Conservation (phyloP, 2,113 vertebrate species). For the Petrocephalus zakoni region DNA sequence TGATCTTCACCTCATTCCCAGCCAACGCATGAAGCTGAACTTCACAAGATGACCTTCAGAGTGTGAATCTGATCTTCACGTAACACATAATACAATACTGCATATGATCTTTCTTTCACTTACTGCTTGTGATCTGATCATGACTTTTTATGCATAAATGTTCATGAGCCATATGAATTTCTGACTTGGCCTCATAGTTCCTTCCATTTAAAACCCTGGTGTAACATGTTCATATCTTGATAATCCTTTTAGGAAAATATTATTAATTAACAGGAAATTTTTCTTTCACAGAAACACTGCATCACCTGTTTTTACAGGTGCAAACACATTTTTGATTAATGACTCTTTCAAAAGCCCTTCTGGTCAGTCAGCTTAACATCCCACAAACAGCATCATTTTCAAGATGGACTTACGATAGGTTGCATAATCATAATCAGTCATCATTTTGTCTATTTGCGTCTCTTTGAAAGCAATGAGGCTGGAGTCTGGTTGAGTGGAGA, state of each 20-base stretch:
- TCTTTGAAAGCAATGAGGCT: background rate
- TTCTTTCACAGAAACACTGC: background rate
- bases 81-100: background rate
- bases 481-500: background rate
- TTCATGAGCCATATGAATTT: conserved; percentile 24
- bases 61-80: background rate
- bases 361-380: conserved; percentile 10
- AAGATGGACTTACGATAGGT: background rate
- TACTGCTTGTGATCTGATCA: background rate
- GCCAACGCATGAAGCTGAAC: background rate
- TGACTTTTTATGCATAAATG: conserved; percentile 9
- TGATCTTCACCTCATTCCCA: background rate
- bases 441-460: background rate
- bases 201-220: conserved; percentile 40
- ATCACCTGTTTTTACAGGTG: conserved; percentile 32
- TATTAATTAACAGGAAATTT: conserved; percentile 52
- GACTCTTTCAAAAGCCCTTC: conserved; percentile 14
- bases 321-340: conserved; percentile 13
- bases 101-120: conserved; percentile 20
- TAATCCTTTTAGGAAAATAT: conserved; percentile 40
- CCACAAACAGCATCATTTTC: background rate
- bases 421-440: background rate
- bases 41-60: background rate
- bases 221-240: conserved; percentile 59
- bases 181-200: conserved; percentile 24